Base-by-base conservation (phyloP, 2,113 vertebrate genomes). In the Tenebrosternarchus preto region DNA sequence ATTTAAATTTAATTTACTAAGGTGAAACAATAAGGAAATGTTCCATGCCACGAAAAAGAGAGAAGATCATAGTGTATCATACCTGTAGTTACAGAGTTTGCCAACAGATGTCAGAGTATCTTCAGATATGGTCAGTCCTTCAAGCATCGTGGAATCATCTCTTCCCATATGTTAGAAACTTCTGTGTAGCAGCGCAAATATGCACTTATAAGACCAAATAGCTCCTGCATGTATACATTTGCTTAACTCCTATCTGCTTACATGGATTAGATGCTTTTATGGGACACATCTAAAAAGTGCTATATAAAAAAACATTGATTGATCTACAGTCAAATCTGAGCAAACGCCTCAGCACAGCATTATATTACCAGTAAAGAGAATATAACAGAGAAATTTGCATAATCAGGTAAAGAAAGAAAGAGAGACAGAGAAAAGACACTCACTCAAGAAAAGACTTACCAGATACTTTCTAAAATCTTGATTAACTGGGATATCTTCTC, bases 81-180 rank as follows among this genome's bases (percentile, higher is more conserved):
- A 74, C 78, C 78, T 80, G 68, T 29, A 43, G 61, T 64, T 74
- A 17, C 29, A 57, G 22, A 73, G 25, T n/a, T 36, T 36, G 27
- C 70, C 70, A 57, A 50, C 3, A 80, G 78, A 80, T 80, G 60
- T 67, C 78, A 74, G 64, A 15, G 29, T 66, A 27, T 60, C 55
- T 60, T 25, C 69, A 22, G 6, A 39, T 29, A 70, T 20, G 15
- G 66, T 36, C 31, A 16, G 5, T 31, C 20, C 50, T 73, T 9
- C 17, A 25, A 29, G 59, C 0, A 2, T 1, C 8, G n/a, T 19
- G 39, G 31, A 7, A 36, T 73, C 57, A 16, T 16, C 1, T 20
- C 50, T 16, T 61, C 11, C 29, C 43, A 63, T 31, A n/a, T 61
- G 68, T 36, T 29, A 12, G 36, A 8, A 39, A 15, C 0, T 17